Conservation (phyloP, 2,888 invertebrate genomes). For the Aphodius sticticus region DNA sequence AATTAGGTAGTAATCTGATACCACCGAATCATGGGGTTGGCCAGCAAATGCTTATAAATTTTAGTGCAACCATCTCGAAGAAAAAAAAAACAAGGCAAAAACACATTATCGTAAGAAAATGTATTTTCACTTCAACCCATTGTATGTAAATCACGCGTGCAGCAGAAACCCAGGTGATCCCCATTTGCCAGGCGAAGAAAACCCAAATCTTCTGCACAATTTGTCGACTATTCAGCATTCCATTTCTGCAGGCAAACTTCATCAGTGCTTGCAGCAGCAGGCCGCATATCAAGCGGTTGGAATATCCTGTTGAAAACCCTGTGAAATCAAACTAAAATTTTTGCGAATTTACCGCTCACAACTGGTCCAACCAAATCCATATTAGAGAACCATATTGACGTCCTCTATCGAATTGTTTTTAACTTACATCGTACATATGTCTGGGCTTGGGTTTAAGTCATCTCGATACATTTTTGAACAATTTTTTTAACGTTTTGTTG, state of each 20-base stretch:
- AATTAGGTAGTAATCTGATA: too few relatives aligned
- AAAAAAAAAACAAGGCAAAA: slow-evolving; percentile 13
- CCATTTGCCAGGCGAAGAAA: slow-evolving; percentile 11
- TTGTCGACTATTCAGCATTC: slow-evolving; percentile 19
- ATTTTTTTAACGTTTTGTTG: background rate
- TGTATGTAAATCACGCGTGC: slow-evolving; percentile 24
- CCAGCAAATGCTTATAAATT: background rate
- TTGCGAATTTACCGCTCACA: background rate
- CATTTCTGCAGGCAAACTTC: slow-evolving; percentile 14
- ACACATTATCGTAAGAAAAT: slow-evolving; percentile 20
- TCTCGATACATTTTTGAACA: background rate
- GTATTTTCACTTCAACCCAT: slow-evolving; percentile 22
- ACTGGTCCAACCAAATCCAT: slow-evolving; percentile 6
- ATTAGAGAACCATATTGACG: background rate
- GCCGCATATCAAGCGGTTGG: slow-evolving; percentile 32
- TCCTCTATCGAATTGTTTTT: background rate
- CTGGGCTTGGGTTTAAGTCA: background rate
- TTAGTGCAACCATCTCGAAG: slow-evolving; percentile 24
- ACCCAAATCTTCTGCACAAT: slow-evolving; percentile 14
- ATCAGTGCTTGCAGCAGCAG: slow-evolving; percentile 28
- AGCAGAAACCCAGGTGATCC: slow-evolving; percentile 23
- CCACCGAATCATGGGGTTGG: background rate
- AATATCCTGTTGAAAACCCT: slow-evolving; percentile 11
- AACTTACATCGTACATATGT: background rate
- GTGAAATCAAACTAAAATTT: slow-evolving; percentile 21